Conservation (phyloP, 2,888 invertebrate genomes). For the Ophion costatus region DNA sequence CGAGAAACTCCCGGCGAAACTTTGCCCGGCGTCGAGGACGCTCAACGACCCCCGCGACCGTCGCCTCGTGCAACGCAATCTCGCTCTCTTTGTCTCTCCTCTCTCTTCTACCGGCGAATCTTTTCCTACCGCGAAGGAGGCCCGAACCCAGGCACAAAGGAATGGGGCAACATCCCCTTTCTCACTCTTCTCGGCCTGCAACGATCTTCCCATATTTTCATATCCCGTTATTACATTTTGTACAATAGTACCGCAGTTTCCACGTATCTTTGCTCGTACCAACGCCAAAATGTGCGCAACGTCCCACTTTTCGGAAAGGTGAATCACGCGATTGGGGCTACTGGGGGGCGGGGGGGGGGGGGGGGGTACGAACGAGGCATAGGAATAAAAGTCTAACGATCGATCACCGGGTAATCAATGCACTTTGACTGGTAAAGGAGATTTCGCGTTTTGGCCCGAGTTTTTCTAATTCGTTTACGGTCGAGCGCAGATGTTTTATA, state of each 20-base stretch:
- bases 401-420: too few relatives aligned
- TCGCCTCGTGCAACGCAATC: slow-evolving; percentile 32
- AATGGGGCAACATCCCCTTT: slow-evolving; percentile 22
- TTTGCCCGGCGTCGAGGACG: slow-evolving; percentile 62
- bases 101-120: slow-evolving; percentile 14
- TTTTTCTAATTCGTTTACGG: too few relatives aligned
- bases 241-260: slow-evolving; percentile 14
- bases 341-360: too few relatives aligned
- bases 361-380: too few relatives aligned
- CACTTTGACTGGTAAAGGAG: too few relatives aligned
- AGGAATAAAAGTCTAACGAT: too few relatives aligned
- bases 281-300: neutral
- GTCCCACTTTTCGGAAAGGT: too few relatives aligned
- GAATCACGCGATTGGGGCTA: too few relatives aligned
- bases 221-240: slow-evolving; percentile 39
- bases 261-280: neutral
- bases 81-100: neutral
- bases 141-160: slow-evolving; percentile 22
- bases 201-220: slow-evolving; percentile 43
- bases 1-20: slow-evolving; percentile 65
- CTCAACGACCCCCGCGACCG: slow-evolving; percentile 31
- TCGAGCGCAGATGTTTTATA: too few relatives aligned
- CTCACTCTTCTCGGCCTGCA: slow-evolving; percentile 26
- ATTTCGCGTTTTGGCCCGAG: too few relatives aligned
- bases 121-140: slow-evolving; percentile 32